A percentile compares a stretch with the other conserved stretches of the same genome.
phyloP scores from a whole-genome alignment of 2,888 invertebrate genomes.

The Hoplodrina ambigua region DNA sequence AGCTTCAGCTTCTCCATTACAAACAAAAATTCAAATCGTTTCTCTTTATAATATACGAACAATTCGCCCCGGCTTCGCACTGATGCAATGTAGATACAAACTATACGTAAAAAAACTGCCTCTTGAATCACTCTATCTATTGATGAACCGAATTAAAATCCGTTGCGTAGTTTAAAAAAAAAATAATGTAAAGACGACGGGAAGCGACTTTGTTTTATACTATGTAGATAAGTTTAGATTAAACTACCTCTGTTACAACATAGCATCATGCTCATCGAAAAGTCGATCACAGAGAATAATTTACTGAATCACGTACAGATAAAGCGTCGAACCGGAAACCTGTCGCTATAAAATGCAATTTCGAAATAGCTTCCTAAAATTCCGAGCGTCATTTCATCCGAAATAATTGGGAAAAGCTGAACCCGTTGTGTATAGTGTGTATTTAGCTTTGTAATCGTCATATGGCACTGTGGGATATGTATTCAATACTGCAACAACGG shows the following conservation, averaged over 20 bases:
- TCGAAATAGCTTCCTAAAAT: slow-evolving; percentile 30
- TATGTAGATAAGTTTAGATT: background rate
- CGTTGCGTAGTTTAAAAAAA: too few relatives aligned
- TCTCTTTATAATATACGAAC: background rate
- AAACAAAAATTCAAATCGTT: background rate
- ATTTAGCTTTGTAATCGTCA: slow-evolving; percentile 10
- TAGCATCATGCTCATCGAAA: background rate
- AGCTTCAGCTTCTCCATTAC: background rate
- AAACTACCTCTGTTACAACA: background rate
- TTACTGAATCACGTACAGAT: slow-evolving; percentile 15
- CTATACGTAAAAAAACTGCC: too few relatives aligned
- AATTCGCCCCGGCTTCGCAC: too few relatives aligned
- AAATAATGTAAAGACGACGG: too few relatives aligned
- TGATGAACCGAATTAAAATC: too few relatives aligned
- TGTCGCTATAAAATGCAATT: slow-evolving; percentile 41
- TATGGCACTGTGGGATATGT: background rate
- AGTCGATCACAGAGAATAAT: slow-evolving; percentile 10
- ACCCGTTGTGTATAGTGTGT: slow-evolving; percentile 17
- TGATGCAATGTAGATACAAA: too few relatives aligned
- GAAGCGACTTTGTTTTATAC: too few relatives aligned
- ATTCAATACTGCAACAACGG: background rate
- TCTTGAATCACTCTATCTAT: too few relatives aligned
- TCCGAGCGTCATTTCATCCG: slow-evolving; percentile 26
- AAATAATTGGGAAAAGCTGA: slow-evolving; percentile 36
- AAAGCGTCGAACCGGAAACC: slow-evolving; percentile 15